These are phyloP conservation scores for Apostichopus leukothele DNA, from an alignment of 53 echinoderm and acorn worm genomes.

Conservation along the genomic window DNA sequence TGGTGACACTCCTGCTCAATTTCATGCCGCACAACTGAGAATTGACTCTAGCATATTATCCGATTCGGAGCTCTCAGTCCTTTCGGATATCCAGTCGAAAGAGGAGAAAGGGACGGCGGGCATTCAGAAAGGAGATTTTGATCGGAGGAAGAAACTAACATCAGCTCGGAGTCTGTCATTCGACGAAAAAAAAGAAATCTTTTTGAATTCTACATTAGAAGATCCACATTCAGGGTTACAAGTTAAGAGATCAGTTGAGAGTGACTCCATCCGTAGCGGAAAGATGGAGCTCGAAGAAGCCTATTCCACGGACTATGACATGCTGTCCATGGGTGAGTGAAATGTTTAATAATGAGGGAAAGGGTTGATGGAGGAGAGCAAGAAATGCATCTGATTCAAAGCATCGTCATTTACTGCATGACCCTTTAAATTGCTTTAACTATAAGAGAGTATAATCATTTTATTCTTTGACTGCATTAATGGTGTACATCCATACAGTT, in stretches of 20 bases:
- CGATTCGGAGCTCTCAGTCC: constrained; percentile 69
- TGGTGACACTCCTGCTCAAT: constrained; percentile 79
- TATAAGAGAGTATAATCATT: no score
- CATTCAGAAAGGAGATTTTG: background rate
- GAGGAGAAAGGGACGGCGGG: background rate
- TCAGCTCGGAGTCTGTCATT: constrained; percentile 19
- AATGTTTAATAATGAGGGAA: background rate
- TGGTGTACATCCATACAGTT: no score
- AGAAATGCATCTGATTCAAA: no score
- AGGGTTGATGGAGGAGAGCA: no score
- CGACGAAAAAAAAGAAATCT: background rate
- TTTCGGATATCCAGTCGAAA: constrained; percentile 51
- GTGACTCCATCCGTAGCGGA: background rate
- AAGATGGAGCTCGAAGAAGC: constrained; percentile 30
- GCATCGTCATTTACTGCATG: no score
- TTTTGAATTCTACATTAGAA: background rate
- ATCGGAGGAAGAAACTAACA: background rate
- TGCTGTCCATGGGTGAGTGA: constrained; percentile 41
- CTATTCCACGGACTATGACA: constrained; percentile 32
- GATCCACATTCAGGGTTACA: background rate
- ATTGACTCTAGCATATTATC: constrained; percentile 70
- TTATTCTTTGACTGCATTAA: no score
- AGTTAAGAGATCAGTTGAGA: background rate
- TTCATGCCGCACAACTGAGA: constrained; percentile 70
- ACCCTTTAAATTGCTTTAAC: no score